Evolutionary conservation across 1,140 invertebrate species (phyloP).

Genomic region (Gonatopus flavifemur): DNA sequence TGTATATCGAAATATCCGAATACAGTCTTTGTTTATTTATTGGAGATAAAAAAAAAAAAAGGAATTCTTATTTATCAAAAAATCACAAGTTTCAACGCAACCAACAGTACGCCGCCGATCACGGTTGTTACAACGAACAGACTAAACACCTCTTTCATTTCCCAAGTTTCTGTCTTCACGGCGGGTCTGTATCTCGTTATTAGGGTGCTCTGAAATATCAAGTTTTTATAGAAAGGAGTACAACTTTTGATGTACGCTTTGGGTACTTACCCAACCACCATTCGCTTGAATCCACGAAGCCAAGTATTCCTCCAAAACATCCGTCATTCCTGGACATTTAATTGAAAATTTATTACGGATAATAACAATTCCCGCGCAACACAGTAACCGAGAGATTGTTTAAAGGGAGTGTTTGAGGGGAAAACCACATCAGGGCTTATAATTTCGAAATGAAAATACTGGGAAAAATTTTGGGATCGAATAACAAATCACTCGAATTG

Average conservation of each 20-base stretch:
- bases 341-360: neutral
- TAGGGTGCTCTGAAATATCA: slow-evolving; percentile 31
- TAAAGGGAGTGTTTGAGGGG: neutral
- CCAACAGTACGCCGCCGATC: slow-evolving; percentile 19
- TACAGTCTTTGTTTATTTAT: no score
- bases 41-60: no score
- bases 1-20: no score
- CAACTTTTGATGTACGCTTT: neutral
- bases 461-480: neutral
- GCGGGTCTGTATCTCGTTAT: slow-evolving; percentile 31
- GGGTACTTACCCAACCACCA: slow-evolving; percentile 69
- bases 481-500: no score
- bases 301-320: slow-evolving; percentile 67
- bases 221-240: neutral
- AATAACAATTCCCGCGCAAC: neutral
- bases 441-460: neutral
- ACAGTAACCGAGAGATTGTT: neutral
- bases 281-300: slow-evolving; percentile 70
- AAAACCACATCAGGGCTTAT: no score
- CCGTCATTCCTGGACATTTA: slow-evolving; percentile 58
- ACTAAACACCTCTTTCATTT: slow-evolving; percentile 15
- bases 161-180: slow-evolving; percentile 23
- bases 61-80: no score
- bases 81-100: slow-evolving; percentile 25
- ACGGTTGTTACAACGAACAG: slow-evolving; percentile 20